A percentile compares a stretch with the other conserved stretches of the same genome.
Evolutionary conservation across 2,888 invertebrate species (phyloP).

Genomic region (Acanthosoma haemorrhoidale): DNA sequence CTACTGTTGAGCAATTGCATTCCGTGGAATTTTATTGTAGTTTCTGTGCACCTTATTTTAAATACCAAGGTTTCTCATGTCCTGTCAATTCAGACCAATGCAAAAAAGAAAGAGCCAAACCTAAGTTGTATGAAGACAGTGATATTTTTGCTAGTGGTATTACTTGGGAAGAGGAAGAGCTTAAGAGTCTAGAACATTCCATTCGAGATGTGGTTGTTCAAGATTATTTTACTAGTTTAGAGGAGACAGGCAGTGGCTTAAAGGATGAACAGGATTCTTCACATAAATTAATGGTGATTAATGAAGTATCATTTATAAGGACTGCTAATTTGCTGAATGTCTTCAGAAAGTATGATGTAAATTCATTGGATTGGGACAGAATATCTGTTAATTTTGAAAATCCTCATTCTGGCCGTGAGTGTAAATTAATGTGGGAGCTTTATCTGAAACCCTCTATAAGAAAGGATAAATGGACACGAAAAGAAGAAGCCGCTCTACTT

Average conservation of each 20-base stretch:
- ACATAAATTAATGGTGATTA: background rate
- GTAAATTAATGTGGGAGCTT: constrained; percentile 64
- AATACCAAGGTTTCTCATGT: constrained; percentile 6
- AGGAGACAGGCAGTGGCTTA: background rate
- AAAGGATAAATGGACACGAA: constrained; percentile 52
- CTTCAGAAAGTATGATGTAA: constrained; percentile 6
- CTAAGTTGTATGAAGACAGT: background rate
- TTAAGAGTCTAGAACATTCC: constrained; percentile 17
- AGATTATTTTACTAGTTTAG: constrained; percentile 12
- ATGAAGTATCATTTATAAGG: background rate
- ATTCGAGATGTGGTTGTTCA: constrained; percentile 23
- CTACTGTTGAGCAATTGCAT: background rate
- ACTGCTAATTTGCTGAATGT: background rate
- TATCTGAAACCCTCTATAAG: constrained; percentile 64
- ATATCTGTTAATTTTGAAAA: constrained; percentile 20
- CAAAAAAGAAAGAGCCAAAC: background rate
- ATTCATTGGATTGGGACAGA: constrained; percentile 31
- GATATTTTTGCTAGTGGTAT: background rate
- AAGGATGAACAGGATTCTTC: background rate
- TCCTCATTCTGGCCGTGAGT: constrained; percentile 58
- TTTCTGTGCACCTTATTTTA: constrained; percentile 25
- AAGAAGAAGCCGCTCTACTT: constrained; percentile 51
- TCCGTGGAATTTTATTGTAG: constrained; percentile 15
- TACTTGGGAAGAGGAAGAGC: constrained; percentile 23
- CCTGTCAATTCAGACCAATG: constrained; percentile 19